Base-by-base conservation (phyloP, 2,797 vertebrate species). In the Scomberomorus guttatus region DNA sequence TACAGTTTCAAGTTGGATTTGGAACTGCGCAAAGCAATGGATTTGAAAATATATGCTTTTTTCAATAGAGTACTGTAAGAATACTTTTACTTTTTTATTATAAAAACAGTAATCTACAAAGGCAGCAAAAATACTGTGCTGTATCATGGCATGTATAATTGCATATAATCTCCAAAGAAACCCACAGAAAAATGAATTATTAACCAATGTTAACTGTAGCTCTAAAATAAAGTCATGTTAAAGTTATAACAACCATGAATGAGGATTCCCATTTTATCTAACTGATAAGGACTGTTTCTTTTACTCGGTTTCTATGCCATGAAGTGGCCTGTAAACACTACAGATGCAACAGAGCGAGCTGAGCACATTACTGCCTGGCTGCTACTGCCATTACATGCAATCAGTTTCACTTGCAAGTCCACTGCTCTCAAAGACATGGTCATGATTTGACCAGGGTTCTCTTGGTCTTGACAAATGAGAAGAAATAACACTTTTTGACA, bases 381-480 rank as follows among this genome's bases (percentile, higher is more conserved):
- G 68, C 55, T 50, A 32, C 67, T 34, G 59, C 81, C 57, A 80
- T 89, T 87, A 81, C 68, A 75, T 74, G 63, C 77, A 87, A 89
- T 88, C 87, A 86, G 83, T 86, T 69, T 71, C 68, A 81, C 68
- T 79, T 68, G 51, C 71, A 58, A 52, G 61, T 74, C 59, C 80
- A 75, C 65, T 72, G 12, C 25, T 72, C 70, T 79, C 72, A 81
- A 62, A 87, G 37, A 87, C 84, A 70, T 68, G 32, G 37, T 61
- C 60, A 34, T 58, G 42, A 89, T 83, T 90, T 65, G 52, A 85
- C 67, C 67, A 62, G 13, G 25, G 15, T 81, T 81, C 22, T 75
- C 59, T 72, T 70, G 66, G 74, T 71, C 20, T 32, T 71, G 75
- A 72, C 66, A 84, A 72, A 85, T 83, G 42, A 81, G 50, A 80